Base-by-base conservation (phyloP, 2,888 invertebrate genomes). In the Acanthosepion esculentum region DNA sequence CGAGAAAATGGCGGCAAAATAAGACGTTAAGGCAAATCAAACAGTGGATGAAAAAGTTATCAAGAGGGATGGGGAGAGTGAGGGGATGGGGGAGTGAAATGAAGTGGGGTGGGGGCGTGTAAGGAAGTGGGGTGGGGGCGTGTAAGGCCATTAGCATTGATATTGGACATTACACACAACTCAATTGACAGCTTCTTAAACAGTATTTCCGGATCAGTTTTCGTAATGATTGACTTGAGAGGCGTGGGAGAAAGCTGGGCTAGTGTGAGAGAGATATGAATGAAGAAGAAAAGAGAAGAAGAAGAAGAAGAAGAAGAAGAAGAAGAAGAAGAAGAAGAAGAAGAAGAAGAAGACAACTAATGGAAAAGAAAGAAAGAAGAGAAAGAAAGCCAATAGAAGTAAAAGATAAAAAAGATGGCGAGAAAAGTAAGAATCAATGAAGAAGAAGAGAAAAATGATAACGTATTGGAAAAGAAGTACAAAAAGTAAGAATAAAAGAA, bases 111-210 rank as follows among this genome's bases (percentile, higher is more conserved):
- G 50, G 50, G 15, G 55, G 20, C 5, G 53, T 53, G 53, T 53
- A 10, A 7, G n/a, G 78, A 2, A 20, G 20, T 4, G 20, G 15
- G 50, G 50, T 50, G 50, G 50, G 15, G 55, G 20, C 5, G 53
- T 53, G 53, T 53, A 10, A n/a, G 78, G n/a, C 78, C 78, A 78
- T 78, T 78, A 33, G 78, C 78, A 78, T 78, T 78, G 78, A 78
- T 78, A 78, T 78, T 78, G 78, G 78, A n/a, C 78, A 78, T 78
- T 78, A n/a, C 78, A n/a, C 33, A 78, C 78, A 78, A n/a, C 78
- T 78, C 78, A 78, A 78, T n/a, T 78, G 78, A 78, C 78, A 78
- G 78, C 78, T 78, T 78, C 78, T 78, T 78, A 78, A 78, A 78
- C 33, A n/a, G 78, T 78, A 78, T 78, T 78, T 78, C n/a, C 78